These are phyloP conservation scores for Nasonia vitripennis DNA, from an alignment of 1,140 invertebrate genomes.

Conservation along the genomic window DNA sequence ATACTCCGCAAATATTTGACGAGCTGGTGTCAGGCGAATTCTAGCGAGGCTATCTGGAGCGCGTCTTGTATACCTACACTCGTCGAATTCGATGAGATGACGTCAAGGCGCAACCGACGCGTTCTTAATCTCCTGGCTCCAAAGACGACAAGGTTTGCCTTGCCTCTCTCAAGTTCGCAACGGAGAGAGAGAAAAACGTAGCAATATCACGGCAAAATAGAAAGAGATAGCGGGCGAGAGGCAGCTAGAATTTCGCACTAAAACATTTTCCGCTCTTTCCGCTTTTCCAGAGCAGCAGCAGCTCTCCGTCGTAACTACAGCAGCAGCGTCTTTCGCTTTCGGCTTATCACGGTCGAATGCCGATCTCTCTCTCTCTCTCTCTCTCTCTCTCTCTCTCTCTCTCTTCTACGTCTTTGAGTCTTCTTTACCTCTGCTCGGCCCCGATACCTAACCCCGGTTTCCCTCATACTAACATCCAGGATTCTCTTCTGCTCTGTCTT, in stretches of 20 bases:
- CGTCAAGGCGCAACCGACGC: neutral
- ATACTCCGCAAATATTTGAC: constrained; percentile 42
- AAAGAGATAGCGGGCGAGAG: neutral
- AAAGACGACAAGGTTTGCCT: neutral
- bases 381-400: neutral
- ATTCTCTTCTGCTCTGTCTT: neutral
- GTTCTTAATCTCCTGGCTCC: neutral
- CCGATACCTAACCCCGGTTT: neutral
- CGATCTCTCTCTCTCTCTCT: neutral
- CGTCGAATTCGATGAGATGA: constrained; percentile 28
- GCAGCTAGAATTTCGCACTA: constrained; percentile 16
- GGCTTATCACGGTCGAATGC: constrained; percentile 16
- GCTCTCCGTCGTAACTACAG: constrained; percentile 8
- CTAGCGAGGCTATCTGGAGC: neutral
- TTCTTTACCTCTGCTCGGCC: neutral
- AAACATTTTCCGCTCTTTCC: constrained; percentile 33
- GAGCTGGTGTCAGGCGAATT: neutral
- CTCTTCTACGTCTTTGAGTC: constrained; percentile 13
- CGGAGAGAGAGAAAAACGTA: constrained; percentile 8
- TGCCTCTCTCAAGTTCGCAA: neutral
- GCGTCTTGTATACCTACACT: neutral
- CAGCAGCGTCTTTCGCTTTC: neutral
- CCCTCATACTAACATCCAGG: neutral
- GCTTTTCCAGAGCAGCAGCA: neutral
- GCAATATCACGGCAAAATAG: neutral